A percentile compares a stretch with the other conserved stretches of the same genome.
These are phyloP conservation scores for Microcebus ravelobensis DNA, from an alignment of 2,113 vertebrate species.

Conservation along the genomic window DNA sequence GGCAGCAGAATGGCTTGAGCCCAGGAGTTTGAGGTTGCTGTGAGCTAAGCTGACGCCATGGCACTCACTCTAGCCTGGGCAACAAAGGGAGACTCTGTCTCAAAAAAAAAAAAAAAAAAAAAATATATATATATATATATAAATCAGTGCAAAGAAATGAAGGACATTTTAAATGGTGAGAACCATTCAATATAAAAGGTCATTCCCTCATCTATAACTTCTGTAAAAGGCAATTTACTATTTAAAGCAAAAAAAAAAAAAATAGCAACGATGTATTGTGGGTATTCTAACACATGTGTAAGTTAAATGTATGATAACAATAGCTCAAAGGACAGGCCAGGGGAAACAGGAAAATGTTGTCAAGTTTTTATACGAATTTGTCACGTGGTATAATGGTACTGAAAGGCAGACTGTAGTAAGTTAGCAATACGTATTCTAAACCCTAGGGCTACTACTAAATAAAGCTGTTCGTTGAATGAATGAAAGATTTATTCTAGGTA, in stretches of 20 bases:
- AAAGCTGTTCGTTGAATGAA: conserved; percentile 29
- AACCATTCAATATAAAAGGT: neutral
- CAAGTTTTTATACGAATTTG: neutral
- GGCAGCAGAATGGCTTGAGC: no score
- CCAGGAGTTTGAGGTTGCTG: no score
- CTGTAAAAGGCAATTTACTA: neutral
- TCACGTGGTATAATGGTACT: neutral
- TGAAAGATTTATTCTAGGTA: conserved; percentile 16
- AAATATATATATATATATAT: neutral
- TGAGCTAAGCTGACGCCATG: no score
- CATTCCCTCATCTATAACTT: neutral
- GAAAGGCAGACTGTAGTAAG: neutral
- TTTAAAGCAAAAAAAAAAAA: neutral
- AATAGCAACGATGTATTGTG: neutral
- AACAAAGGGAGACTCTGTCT: no score
- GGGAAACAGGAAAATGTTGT: neutral
- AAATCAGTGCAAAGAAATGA: neutral
- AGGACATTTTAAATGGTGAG: neutral
- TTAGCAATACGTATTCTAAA: neutral
- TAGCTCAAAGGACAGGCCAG: neutral
- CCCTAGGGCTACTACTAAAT: neutral
- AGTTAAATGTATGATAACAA: neutral
- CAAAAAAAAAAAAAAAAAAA: no score
- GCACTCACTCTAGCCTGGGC: no score
- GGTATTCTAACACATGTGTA: neutral